Conservation (phyloP, 2,797 vertebrate genomes). For the Tarsius wallacei region DNA sequence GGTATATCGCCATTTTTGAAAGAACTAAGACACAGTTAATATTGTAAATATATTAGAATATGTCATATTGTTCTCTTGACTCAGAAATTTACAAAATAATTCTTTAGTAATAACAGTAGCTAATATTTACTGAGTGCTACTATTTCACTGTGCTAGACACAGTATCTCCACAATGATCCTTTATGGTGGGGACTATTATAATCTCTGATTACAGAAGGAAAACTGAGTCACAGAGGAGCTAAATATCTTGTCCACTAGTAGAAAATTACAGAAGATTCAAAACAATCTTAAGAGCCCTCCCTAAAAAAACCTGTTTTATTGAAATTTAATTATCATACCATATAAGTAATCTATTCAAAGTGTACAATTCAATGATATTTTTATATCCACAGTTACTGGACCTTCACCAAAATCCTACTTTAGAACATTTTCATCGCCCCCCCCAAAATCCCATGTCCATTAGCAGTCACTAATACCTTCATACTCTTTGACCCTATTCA, state of each 20-base stretch:
- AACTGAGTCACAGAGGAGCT: constrained; percentile 22
- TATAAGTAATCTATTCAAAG: background rate
- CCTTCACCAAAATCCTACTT: constrained; percentile 35
- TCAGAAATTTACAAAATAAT: background rate
- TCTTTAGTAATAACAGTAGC: background rate
- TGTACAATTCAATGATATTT: background rate
- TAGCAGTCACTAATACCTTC: background rate
- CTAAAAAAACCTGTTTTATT: background rate
- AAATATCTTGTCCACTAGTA: background rate
- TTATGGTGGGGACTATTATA: background rate
- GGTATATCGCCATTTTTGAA: constrained; percentile 9
- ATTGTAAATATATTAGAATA: background rate
- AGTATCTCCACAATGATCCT: background rate
- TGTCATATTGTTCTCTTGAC: background rate
- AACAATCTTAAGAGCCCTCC: background rate
- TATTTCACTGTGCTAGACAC: background rate
- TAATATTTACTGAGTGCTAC: background rate
- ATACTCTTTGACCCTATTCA: background rate
- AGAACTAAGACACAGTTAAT: constrained; percentile 34
- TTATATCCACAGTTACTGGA: background rate
- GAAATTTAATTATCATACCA: background rate
- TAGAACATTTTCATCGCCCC: background rate
- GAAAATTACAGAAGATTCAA: background rate
- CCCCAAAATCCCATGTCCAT: background rate
- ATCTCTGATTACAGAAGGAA: background rate